Conservation (phyloP, 2,797 vertebrate genomes). For the Podarcis siculus region DNA sequence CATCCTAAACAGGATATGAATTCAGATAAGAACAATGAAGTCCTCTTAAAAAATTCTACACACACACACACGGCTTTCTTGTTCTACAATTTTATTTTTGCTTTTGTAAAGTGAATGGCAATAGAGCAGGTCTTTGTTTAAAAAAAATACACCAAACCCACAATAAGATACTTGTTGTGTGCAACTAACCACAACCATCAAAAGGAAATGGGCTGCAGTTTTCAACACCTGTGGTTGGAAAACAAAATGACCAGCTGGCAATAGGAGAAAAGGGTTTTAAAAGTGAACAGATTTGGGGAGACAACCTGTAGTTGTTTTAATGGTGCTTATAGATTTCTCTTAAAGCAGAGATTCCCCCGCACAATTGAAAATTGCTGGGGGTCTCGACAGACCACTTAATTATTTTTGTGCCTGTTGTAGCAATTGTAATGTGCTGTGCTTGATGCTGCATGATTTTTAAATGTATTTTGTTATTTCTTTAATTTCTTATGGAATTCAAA, state of each 20-base stretch:
- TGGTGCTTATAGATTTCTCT: neutral
- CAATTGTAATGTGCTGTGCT: no score
- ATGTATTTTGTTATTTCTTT: no score
- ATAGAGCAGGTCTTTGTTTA: constrained; percentile 7
- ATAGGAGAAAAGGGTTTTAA: neutral
- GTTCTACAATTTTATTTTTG: constrained; percentile 9
- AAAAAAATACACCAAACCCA: neutral
- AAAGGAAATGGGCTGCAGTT: neutral
- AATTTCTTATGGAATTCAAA: no score
- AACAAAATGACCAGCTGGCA: neutral
- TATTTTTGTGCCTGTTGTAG: no score
- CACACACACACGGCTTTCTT: neutral
- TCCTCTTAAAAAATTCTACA: constrained; percentile 33
- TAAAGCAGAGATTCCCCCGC: neutral
- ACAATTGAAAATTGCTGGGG: no score
- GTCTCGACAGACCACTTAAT: no score
- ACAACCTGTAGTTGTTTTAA: neutral
- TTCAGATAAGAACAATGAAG: constrained; percentile 62
- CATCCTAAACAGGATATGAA: constrained; percentile 64
- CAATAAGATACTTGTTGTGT: neutral
- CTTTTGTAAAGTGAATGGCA: constrained; percentile 40
- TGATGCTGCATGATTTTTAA: no score
- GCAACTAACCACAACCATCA: neutral
- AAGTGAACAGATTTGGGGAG: neutral
- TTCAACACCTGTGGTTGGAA: neutral